phyloP scores from a whole-genome alignment of 2,888 invertebrate genomes.

The Baccha elongata region DNA sequence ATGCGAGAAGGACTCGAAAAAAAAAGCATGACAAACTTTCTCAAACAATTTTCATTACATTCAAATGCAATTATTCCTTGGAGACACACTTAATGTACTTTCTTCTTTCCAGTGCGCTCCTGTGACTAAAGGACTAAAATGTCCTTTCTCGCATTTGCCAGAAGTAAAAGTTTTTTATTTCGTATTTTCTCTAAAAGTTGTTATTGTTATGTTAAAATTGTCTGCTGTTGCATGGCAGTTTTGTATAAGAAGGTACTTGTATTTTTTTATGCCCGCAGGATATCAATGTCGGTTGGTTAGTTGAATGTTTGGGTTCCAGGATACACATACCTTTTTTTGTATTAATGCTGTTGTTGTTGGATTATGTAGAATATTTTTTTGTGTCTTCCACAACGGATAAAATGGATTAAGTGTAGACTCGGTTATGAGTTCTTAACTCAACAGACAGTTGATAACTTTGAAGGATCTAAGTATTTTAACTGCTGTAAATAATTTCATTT shows the following conservation, averaged over 20 bases:
- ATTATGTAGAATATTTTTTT: conserved; percentile 37
- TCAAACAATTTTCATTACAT: conserved; percentile 74
- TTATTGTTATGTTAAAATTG: conserved; percentile 26
- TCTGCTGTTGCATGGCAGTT: conserved; percentile 46
- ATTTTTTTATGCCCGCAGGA: conserved; percentile 67
- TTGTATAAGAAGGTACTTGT: conserved; percentile 28
- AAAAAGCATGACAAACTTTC: conserved; percentile 55
- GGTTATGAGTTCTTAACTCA: conserved; percentile 69
- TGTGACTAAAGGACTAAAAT: conserved; percentile 34
- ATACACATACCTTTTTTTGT: conserved; percentile 8
- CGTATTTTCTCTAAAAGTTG: neutral
- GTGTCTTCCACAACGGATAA: conserved; percentile 2
- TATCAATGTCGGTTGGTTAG: conserved; percentile 70
- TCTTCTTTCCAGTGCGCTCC: conserved; percentile 37
- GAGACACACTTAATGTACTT: conserved; percentile 73
- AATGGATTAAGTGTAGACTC: conserved; percentile 58
- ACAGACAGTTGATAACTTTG: conserved; percentile 66
- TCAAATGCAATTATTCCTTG: conserved; percentile 73
- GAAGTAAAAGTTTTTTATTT: conserved; percentile 10
- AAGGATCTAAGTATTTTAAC: conserved; percentile 72
- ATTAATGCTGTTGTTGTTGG: conserved; percentile 27
- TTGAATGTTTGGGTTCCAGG: conserved; percentile 47
- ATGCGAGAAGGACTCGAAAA: conserved; percentile 33
- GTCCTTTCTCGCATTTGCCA: conserved; percentile 45
- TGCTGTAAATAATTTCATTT: conserved; percentile 63